phyloP scores from a whole-genome alignment of 2,888 invertebrate genomes.

The Pemphredon lugubris region DNA sequence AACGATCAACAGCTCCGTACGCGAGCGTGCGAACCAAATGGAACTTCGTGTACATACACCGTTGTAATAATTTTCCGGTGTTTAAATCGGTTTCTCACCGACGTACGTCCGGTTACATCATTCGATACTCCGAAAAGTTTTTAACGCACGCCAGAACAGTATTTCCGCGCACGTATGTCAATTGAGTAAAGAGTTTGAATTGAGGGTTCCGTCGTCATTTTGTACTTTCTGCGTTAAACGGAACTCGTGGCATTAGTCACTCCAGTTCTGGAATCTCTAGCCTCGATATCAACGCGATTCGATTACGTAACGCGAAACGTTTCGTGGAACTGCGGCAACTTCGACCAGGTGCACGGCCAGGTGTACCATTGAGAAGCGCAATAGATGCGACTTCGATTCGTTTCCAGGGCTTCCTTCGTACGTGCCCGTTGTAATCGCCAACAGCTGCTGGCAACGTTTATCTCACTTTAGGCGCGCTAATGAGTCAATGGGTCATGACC shows the following conservation, averaged over 20 bases:
- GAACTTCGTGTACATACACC: conserved; percentile 11
- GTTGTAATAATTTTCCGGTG: conserved; percentile 26
- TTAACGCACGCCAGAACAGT: too few relatives aligned
- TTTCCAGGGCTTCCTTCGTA: conserved; percentile 12
- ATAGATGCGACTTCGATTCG: conserved; percentile 28
- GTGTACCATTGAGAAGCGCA: conserved; percentile 26
- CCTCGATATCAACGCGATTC: conserved; percentile 28
- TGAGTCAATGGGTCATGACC: conserved; percentile 55
- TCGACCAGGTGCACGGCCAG: conserved; percentile 35
- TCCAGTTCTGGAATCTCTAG: conserved; percentile 23
- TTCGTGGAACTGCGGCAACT: conserved; percentile 39
- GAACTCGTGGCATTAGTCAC: conserved; percentile 20
- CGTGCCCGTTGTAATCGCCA: conserved; percentile 35
- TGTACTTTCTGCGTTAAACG: neutral
- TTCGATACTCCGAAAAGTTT: too few relatives aligned
- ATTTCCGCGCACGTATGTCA: too few relatives aligned
- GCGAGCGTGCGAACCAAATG: neutral
- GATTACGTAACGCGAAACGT: conserved; percentile 44
- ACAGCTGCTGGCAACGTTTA: conserved; percentile 37
- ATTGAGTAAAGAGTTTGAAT: too few relatives aligned
- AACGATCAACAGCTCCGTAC: neutral
- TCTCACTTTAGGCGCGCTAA: conserved; percentile 35
- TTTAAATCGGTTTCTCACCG: conserved; percentile 17
- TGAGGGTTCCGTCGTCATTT: too few relatives aligned
- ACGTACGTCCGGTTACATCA: conserved; percentile 14